Conservation (phyloP, 2,797 vertebrate genomes). For the Cephalopachus bancanus region DNA sequence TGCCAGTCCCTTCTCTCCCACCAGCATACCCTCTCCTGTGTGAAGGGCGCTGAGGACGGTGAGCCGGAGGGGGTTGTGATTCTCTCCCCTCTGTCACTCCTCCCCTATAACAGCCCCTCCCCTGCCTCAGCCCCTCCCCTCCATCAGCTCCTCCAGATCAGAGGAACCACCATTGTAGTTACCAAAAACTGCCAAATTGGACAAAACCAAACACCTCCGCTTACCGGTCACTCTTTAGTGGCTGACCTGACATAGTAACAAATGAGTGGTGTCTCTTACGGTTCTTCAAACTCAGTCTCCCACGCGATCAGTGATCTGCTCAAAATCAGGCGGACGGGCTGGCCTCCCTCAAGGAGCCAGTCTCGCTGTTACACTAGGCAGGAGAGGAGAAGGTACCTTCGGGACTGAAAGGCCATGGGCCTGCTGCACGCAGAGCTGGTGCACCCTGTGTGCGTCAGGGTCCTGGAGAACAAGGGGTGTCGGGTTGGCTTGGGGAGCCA, state of each 20-base stretch:
- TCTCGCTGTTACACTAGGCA: not conserved
- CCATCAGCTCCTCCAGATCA: not conserved
- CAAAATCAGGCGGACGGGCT: not conserved
- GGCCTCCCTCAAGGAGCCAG: not conserved
- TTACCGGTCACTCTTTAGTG: not conserved
- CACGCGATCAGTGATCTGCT: not conserved
- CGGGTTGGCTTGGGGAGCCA: not conserved
- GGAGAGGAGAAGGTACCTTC: too few species aligned
- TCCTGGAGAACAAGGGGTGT: slow-evolving; percentile 8
- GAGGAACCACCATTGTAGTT: not conserved
- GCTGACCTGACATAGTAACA: not conserved
- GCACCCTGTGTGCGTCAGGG: not conserved
- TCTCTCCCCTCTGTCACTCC: too few species aligned
- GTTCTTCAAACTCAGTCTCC: not conserved
- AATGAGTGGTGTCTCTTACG: not conserved
- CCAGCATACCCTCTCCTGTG: too few species aligned
- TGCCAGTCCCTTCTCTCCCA: too few species aligned
- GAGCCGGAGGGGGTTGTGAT: too few species aligned
- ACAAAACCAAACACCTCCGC: not conserved
- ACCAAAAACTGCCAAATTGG: not conserved
- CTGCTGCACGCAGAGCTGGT: not conserved
- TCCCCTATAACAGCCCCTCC: too few species aligned
- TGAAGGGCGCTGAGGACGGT: too few species aligned
- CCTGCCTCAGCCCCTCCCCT: too few species aligned
- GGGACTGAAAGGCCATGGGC: not conserved